A percentile compares a stretch with the other conserved stretches of the same genome.
Evolutionary conservation across 2,113 vertebrate genomes (phyloP).

Genomic region (Calyptommatus sinebrachiatus): DNA sequence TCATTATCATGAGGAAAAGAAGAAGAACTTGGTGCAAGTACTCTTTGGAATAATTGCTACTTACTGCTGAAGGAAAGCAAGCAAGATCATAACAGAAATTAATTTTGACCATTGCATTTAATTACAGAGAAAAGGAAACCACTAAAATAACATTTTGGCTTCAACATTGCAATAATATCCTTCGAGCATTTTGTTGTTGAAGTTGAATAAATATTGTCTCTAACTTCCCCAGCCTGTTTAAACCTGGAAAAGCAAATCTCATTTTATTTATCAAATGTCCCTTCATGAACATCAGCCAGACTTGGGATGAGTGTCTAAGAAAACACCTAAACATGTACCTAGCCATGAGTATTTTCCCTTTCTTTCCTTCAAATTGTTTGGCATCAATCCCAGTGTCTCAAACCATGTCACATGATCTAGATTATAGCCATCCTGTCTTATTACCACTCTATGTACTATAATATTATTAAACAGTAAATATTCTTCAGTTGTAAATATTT

Average conservation of each 20-base stretch:
- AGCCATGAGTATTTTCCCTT: constrained; percentile 6
- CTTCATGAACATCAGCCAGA: constrained; percentile 53
- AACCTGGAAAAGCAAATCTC: constrained; percentile 56
- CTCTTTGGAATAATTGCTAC: constrained; percentile 41
- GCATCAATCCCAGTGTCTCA: background rate
- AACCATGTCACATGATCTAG: constrained; percentile 13
- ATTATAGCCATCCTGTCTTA: constrained; percentile 40
- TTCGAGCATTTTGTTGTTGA: constrained; percentile 52
- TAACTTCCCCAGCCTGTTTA: constrained; percentile 46
- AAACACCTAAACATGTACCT: background rate
- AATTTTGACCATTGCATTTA: constrained; percentile 54
- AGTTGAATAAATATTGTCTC: constrained; percentile 57
- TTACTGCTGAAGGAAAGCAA: constrained; percentile 50
- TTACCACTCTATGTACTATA: constrained; percentile 36
- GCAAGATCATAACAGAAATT: constrained; percentile 40
- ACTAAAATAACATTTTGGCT: constrained; percentile 39
- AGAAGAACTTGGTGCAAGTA: constrained; percentile 44
- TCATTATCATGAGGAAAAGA: constrained; percentile 39
- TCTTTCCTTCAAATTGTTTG: constrained; percentile 14
- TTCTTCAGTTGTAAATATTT: constrained; percentile 61
- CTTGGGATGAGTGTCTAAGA: constrained; percentile 44
- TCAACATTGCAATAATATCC: constrained; percentile 52
- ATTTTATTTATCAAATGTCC: constrained; percentile 62
- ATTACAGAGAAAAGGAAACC: constrained; percentile 53
- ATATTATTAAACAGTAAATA: constrained; percentile 64